Evolutionary conservation across 2,888 invertebrate genomes (phyloP).

Genomic region (Hipparchia sbordonii): DNA sequence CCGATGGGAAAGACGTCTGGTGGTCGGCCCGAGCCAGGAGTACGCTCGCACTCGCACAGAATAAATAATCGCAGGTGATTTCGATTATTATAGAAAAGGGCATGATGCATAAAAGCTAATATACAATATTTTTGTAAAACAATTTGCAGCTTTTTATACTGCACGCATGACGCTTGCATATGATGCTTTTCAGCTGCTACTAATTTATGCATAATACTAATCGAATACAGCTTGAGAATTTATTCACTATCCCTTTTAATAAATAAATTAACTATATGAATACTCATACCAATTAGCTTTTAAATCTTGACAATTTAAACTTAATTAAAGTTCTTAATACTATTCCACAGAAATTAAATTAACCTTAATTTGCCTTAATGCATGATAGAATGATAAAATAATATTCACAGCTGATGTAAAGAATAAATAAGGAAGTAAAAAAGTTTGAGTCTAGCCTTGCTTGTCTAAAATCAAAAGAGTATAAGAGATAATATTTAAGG

Average conservation of each 20-base stretch:
- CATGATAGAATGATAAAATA: no score
- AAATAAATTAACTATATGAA: no score
- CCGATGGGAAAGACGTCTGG: constrained; percentile 80
- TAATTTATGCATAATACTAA: constrained; percentile 5
- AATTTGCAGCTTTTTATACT: constrained; percentile 14
- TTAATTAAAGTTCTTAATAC: no score
- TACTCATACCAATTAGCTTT: not conserved
- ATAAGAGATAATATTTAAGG: no score
- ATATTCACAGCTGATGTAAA: no score
- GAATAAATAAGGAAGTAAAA: no score
- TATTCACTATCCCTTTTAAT: not conserved
- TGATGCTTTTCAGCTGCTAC: constrained; percentile 31
- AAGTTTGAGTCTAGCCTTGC: no score
- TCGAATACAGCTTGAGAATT: not conserved
- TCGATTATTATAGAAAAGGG: constrained; percentile 32
- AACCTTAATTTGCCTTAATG: no score
- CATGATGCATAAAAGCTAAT: constrained; percentile 20
- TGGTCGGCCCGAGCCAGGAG: constrained; percentile 69
- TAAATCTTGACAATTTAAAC: not conserved
- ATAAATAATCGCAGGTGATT: constrained; percentile 67
- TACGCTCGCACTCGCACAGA: constrained; percentile 69
- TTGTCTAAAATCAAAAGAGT: no score
- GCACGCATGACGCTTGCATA: constrained; percentile 34
- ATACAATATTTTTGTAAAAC: not conserved
- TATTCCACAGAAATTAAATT: no score